These are phyloP conservation scores for Microcebus lehilahytsara DNA, from an alignment of 2,113 vertebrate species.

Conservation along the genomic window DNA sequence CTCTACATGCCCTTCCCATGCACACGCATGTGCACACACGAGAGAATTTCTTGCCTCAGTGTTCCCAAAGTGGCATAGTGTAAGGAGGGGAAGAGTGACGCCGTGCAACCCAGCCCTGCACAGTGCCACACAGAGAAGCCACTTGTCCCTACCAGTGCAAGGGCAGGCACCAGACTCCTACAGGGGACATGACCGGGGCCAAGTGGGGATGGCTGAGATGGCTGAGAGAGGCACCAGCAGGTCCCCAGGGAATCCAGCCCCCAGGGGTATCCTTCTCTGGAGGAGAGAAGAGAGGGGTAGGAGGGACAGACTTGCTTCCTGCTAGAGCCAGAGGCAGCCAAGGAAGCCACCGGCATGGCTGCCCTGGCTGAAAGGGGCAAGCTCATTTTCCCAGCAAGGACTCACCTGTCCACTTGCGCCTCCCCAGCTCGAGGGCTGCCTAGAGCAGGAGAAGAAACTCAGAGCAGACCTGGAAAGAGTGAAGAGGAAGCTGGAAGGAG, in stretches of 20 bases:
- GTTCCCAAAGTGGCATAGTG: neutral
- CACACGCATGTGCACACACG: no score
- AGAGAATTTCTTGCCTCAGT: neutral
- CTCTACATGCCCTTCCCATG: rapidly evolving
- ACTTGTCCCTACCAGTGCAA: neutral
- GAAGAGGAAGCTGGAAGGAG: slow-evolving; percentile 88
- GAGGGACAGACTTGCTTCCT: neutral
- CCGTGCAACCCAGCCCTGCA: no score
- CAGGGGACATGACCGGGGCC: no score
- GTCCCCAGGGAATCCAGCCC: neutral
- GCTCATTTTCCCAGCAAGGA: neutral
- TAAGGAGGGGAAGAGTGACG: rapidly evolving
- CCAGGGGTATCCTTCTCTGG: neutral
- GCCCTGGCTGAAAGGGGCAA: rapidly evolving
- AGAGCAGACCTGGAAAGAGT: slow-evolving; percentile 87
- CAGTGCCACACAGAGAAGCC: rapidly evolving
- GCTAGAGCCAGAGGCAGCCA: neutral
- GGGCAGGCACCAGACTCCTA: neutral
- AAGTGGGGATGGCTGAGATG: neutral
- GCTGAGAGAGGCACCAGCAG: neutral
- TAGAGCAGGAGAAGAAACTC: slow-evolving; percentile 91
- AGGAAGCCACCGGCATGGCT: rapidly evolving
- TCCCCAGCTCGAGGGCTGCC: slow-evolving; percentile 83
- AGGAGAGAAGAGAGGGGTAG: neutral
- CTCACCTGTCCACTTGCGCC: neutral